phyloP scores from a whole-genome alignment of 2,797 vertebrate genomes.

The Octomys mimax region DNA sequence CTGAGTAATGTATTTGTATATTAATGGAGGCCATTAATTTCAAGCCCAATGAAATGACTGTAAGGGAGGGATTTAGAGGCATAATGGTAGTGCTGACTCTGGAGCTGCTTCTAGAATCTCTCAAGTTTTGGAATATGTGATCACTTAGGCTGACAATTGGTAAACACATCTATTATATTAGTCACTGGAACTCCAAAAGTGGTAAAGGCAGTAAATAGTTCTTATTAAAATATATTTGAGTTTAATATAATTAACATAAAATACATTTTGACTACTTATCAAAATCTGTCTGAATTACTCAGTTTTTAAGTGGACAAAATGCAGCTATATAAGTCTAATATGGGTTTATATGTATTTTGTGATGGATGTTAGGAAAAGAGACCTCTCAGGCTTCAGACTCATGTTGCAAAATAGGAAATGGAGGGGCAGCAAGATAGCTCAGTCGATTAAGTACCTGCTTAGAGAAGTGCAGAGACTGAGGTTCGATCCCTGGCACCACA shows the following conservation, averaged over 20 bases:
- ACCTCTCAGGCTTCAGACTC: slow-evolving; percentile 38
- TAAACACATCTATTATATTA: slow-evolving; percentile 18
- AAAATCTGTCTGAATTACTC: slow-evolving; percentile 45
- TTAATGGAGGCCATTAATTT: background rate
- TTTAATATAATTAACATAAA: slow-evolving; percentile 50
- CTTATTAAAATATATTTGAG: slow-evolving; percentile 9
- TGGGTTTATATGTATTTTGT: background rate
- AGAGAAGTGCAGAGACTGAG: too few species aligned
- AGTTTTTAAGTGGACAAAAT: slow-evolving; percentile 55
- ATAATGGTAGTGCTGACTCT: background rate
- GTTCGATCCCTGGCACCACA: too few species aligned
- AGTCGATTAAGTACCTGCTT: too few species aligned
- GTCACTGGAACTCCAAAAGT: background rate
- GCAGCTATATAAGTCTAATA: slow-evolving; percentile 12
- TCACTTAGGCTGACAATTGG: background rate
- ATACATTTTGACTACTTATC: slow-evolving; percentile 36
- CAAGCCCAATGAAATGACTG: slow-evolving; percentile 24
- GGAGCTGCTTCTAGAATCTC: slow-evolving; percentile 28
- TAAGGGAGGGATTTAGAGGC: background rate
- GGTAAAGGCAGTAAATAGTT: background rate
- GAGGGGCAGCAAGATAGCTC: background rate
- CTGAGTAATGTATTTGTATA: slow-evolving; percentile 14
- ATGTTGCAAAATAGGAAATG: slow-evolving; percentile 33
- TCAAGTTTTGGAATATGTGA: slow-evolving; percentile 12
- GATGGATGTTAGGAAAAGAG: background rate